These are phyloP conservation scores for Eclectus roratus DNA, from an alignment of 2,113 vertebrate species.

Conservation along the genomic window DNA sequence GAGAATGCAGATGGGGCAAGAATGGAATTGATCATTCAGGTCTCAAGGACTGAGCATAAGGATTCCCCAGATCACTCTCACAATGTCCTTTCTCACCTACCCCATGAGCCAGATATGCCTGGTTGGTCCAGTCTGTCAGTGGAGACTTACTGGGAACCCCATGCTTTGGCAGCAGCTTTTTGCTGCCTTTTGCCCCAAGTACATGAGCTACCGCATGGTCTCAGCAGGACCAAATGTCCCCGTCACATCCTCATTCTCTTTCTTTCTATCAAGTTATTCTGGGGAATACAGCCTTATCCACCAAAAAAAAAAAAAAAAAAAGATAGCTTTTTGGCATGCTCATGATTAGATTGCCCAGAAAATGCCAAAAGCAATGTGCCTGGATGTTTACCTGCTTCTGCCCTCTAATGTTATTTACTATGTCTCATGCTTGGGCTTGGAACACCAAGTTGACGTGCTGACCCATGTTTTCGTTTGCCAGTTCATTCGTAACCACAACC, in stretches of 20 bases:
- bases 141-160: background rate
- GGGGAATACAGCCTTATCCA: background rate
- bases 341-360: background rate
- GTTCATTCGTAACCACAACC: background rate
- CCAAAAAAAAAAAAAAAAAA: background rate
- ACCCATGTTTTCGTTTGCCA: background rate
- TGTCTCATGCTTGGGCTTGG: background rate
- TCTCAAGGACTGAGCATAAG: background rate
- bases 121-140: background rate
- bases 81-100: background rate
- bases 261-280: background rate
- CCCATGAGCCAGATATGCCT: background rate
- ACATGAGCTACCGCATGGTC: background rate
- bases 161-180: background rate
- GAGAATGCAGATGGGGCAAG: background rate
- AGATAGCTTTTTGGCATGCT: accelerated
- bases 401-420: background rate
- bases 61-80: background rate
- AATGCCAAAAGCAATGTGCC: background rate
- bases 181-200: background rate
- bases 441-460: background rate
- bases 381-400: background rate
- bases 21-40: background rate
- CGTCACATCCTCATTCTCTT: background rate
- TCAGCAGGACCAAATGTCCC: background rate